Evolutionary conservation across 2,113 vertebrate species (phyloP), one percentile per base, ranked within the genome.

Genomic region (Craseonycteris thonglongyai): DNA sequence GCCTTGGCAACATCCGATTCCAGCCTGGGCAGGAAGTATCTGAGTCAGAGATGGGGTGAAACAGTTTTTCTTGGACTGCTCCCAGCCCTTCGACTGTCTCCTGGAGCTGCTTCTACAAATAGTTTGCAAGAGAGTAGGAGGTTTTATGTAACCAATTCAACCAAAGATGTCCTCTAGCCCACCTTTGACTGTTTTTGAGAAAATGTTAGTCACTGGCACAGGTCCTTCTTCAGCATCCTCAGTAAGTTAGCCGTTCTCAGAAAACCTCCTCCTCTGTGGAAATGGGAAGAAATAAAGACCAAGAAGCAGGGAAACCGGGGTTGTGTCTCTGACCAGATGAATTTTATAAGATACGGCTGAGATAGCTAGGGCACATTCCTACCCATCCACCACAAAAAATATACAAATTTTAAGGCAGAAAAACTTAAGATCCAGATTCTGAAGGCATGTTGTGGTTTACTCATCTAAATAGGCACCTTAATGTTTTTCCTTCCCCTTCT

Each of bases 1-100:
- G 88, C 90, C 92, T 94, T 96, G 96, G 96, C 95, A 95, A 12
- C 15, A 2, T 63, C n/a, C 3, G 61, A 69, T 75, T 94, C 80
- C 90, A 96, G 75, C 38, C 71, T 16, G 69, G 59, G 82, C 69
- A 95, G 93, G 96, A 95, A 95, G 74, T 68, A 30, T 59, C 42
- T 91, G 74, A 96, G 95, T 93, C 89, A 96, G 78, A 86, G 78
- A 79, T 47, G 74, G 65, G 76, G 63, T 56, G 82, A 87, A 79
- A 35, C 35, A 66, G 26, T 40, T 88, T 91, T 93, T 59, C 79
- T 96, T 84, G 92, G 86, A 65, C 47, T 38, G 11, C 59, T 95
- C 76, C 97, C 91, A 81, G 89, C 5, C 30, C 61, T 96, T 42
- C 4, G 33, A 93, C 51, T 26, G 38, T 65, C 63, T 72, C 74